phyloP scores from a whole-genome alignment of 2,888 invertebrate species.

The Calameuta pallipes region DNA sequence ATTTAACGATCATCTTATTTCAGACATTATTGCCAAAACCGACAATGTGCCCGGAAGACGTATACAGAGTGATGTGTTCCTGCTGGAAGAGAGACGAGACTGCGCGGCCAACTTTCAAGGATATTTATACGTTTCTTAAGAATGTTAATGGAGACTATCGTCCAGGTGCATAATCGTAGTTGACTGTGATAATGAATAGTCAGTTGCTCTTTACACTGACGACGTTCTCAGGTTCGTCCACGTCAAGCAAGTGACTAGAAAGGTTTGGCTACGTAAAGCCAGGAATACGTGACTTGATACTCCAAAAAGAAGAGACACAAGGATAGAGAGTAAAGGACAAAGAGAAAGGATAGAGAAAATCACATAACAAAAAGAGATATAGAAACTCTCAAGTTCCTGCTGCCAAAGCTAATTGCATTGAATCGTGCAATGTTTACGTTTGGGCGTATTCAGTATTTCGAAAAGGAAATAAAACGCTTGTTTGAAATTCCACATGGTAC shows the following conservation, averaged over 20 bases:
- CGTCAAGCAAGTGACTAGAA: not conserved
- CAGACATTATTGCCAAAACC: slow-evolving; percentile 78
- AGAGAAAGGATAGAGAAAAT: slow-evolving; percentile 8
- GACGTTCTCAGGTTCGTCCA: not conserved
- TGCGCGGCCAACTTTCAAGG: slow-evolving; percentile 72
- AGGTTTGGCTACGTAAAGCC: not conserved
- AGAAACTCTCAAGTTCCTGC: slow-evolving; percentile 1
- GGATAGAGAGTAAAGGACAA: slow-evolving; percentile 14
- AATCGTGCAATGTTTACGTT: not conserved
- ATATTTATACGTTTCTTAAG: slow-evolving; percentile 78
- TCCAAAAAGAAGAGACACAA: slow-evolving; percentile 16
- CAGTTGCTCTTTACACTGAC: not conserved
- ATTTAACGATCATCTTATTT: slow-evolving; percentile 18
- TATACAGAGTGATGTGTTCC: slow-evolving; percentile 81
- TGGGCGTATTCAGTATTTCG: not conserved
- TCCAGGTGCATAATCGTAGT: slow-evolving; percentile 58
- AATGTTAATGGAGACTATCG: slow-evolving; percentile 70
- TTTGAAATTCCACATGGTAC: not conserved
- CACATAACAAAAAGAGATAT: slow-evolving; percentile 11
- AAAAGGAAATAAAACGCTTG: not conserved
- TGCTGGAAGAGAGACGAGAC: slow-evolving; percentile 75
- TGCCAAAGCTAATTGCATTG: not conserved
- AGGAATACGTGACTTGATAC: not conserved
- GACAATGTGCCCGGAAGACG: slow-evolving; percentile 78
- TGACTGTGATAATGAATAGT: slow-evolving; percentile 52